Evolutionary conservation across 2,888 invertebrate genomes (phyloP).

Genomic region (Malthinus seriepunctatus): DNA sequence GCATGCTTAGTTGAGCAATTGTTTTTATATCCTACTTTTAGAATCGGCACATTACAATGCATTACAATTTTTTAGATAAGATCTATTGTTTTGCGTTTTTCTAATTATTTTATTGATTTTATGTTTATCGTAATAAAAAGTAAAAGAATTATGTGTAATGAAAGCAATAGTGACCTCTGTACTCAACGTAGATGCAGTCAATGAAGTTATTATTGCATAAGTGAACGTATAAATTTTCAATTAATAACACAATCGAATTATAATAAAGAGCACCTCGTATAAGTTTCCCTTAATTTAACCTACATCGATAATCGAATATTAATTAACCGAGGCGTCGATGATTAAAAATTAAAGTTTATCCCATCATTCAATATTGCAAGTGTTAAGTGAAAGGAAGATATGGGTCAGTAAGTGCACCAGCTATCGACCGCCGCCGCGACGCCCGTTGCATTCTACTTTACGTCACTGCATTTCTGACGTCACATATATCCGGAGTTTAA

Average conservation of each 20-base stretch:
- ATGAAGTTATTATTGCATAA: conserved; percentile 20
- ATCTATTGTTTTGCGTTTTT: too few species aligned
- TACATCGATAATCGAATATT: too few species aligned
- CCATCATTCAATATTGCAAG: conserved; percentile 13
- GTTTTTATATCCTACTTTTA: too few species aligned
- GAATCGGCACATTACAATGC: too few species aligned
- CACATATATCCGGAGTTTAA: conserved; percentile 12
- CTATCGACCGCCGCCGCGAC: conserved; percentile 37
- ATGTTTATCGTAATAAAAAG: too few species aligned
- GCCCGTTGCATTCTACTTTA: conserved; percentile 38
- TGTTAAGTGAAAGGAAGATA: conserved; percentile 47
- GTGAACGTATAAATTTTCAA: conserved; percentile 15
- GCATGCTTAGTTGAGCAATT: too few species aligned
- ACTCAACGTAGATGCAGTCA: conserved; percentile 24
- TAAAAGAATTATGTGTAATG: too few species aligned
- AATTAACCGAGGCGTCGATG: too few species aligned
- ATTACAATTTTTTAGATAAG: too few species aligned
- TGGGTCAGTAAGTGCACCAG: conserved; percentile 49
- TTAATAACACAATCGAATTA: conserved; percentile 1
- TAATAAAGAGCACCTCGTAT: not conserved
- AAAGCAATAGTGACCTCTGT: conserved; percentile 37
- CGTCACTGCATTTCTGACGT: conserved; percentile 40
- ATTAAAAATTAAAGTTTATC: conserved; percentile 4
- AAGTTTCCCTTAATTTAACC: not conserved
- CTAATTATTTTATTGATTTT: too few species aligned